Evolutionary conservation across 1,140 invertebrate species (phyloP).

Genomic region (Caerostris darwini): DNA sequence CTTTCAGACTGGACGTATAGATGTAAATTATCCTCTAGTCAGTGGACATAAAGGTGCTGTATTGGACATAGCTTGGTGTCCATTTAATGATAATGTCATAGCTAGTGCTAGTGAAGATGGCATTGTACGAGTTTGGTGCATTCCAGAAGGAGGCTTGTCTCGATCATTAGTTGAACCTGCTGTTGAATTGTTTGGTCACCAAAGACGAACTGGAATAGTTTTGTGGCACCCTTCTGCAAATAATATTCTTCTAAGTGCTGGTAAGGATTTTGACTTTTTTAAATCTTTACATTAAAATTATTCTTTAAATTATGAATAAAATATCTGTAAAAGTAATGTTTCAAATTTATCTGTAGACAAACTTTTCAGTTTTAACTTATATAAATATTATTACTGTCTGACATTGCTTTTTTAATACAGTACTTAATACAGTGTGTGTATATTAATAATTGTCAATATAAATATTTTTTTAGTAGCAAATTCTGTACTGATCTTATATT

Average conservation of each 20-base stretch:
- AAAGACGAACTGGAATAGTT: conserved; percentile 96
- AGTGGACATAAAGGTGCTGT: conserved; percentile 99
- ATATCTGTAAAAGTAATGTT: too few species aligned
- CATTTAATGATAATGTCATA: conserved; percentile 99
- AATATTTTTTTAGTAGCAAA: too few species aligned
- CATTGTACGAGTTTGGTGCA: conserved; percentile 98
- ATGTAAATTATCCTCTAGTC: conserved; percentile 96
- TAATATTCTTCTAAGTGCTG: conserved; percentile 96
- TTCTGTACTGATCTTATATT: too few species aligned
- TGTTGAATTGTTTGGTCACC: conserved; percentile 96
- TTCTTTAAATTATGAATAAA: too few species aligned
- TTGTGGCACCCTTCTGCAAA: conserved; percentile 98
- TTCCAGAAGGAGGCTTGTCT: conserved; percentile 92
- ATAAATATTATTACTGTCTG: too few species aligned
- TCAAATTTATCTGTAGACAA: too few species aligned
- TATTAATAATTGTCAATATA: too few species aligned
- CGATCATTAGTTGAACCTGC: conserved; percentile 94
- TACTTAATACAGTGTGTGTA: too few species aligned
- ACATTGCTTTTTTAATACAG: too few species aligned
- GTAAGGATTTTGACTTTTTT: conserved; percentile 78
- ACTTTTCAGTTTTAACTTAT: too few species aligned
- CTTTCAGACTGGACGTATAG: conserved; percentile 93
- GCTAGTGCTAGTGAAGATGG: conserved; percentile 99
- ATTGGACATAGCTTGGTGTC: conserved; percentile 99
- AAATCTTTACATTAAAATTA: neutral